Conservation (phyloP, 2,797 vertebrate genomes). For the Diceros bicornis region DNA sequence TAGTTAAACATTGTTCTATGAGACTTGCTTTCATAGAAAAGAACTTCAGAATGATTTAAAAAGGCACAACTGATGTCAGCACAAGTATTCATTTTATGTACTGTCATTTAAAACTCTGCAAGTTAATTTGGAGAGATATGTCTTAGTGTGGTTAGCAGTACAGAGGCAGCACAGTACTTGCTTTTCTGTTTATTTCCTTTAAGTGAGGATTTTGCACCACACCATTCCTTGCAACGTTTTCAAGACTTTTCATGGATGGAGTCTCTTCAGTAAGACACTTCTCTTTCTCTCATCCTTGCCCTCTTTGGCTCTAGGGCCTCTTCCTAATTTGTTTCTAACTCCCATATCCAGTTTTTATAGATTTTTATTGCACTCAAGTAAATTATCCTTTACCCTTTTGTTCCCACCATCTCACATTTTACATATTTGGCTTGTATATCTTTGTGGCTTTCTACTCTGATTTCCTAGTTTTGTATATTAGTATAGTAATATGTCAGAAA, state of each 20-base stretch:
- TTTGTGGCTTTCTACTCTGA: constrained; percentile 27
- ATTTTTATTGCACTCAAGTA: not conserved
- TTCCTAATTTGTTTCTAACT: constrained; percentile 2
- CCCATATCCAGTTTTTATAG: not conserved
- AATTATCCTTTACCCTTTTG: not conserved
- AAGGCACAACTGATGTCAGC: constrained; percentile 47
- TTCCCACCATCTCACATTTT: not conserved
- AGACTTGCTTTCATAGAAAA: constrained; percentile 36
- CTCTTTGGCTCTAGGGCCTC: not conserved
- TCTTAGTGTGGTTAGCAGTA: constrained; percentile 11
- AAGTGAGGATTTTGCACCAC: constrained; percentile 43
- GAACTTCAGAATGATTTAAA: constrained; percentile 28
- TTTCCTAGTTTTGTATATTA: constrained; percentile 24
- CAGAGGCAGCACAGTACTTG: constrained; percentile 2
- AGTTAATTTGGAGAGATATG: constrained; percentile 16
- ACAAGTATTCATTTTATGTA: constrained; percentile 35
- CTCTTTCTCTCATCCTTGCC: not conserved
- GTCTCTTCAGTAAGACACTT: not conserved
- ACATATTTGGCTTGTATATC: not conserved
- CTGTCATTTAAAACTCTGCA: not conserved
- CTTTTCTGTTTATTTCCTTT: constrained; percentile 34
- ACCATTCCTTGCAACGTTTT: constrained; percentile 2
- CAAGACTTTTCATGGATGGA: not conserved
- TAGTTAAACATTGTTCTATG: constrained; percentile 34
- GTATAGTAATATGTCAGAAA: not conserved